Conservation (phyloP, 2,113 vertebrate genomes). For the Bothrops jararaca region DNA sequence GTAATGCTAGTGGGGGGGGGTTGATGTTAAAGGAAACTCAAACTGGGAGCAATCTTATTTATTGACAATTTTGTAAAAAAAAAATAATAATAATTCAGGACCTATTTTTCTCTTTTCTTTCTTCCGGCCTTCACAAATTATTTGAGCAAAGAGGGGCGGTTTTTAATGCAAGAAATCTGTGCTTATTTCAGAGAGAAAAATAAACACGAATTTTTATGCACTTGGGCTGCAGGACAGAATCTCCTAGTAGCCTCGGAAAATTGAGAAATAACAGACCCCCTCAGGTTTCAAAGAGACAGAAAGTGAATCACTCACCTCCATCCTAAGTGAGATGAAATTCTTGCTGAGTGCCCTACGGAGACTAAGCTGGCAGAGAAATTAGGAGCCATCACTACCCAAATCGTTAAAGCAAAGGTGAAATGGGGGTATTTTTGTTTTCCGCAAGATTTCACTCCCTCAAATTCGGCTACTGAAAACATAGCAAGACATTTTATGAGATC, state of each 20-base stretch:
- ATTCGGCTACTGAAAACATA: background rate
- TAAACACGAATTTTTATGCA: conserved; percentile 55
- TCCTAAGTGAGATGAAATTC: conserved; percentile 18
- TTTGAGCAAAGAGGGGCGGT: conserved; percentile 33
- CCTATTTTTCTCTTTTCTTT: background rate
- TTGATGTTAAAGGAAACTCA: background rate
- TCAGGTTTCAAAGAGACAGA: conserved; percentile 16
- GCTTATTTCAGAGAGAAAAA: conserved; percentile 40
- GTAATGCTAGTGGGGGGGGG: background rate
- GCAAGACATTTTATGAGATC: background rate
- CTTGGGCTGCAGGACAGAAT: conserved; percentile 35
- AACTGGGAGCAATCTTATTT: background rate
- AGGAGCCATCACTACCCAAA: background rate
- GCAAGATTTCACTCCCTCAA: background rate
- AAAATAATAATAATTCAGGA: background rate
- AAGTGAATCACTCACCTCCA: background rate
- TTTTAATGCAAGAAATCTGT: conserved; percentile 29
- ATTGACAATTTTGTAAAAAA: background rate
- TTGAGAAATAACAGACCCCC: conserved; percentile 43
- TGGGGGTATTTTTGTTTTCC: background rate
- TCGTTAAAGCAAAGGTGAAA: background rate
- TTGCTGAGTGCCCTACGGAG: rapidly evolving
- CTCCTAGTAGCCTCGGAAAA: conserved; percentile 27
- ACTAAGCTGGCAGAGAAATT: background rate
- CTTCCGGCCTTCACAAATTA: background rate